Base-by-base conservation (phyloP, 2,888 invertebrate genomes). In the Protonemura montana region DNA sequence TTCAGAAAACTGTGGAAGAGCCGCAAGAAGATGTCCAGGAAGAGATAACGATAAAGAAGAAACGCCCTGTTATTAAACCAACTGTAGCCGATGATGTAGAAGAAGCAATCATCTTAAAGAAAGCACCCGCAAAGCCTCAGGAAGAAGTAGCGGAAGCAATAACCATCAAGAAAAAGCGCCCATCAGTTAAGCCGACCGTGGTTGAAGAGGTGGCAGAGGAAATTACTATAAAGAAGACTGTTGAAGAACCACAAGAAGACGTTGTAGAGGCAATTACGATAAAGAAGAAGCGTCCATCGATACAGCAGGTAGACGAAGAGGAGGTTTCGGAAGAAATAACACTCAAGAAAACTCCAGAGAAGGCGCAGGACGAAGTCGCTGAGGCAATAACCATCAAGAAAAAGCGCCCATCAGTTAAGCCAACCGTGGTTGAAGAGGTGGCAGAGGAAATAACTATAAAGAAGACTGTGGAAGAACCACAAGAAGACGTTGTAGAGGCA, bases 401-500 rank as follows among this genome's bases (percentile, higher is more conserved):
- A 42, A 87, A 87, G 26, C 82, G 76, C 0, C 85, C 85, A n/a
- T 83, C 86, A 13, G 59, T 29, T 59, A 42, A 81, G 80, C 87
- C 86, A 29, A 30, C 30, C 0, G 92, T 93, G 89, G 93, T 94
- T 90, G 89, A 91, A 81, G 92, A 91, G 86, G 90, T 91, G 28
- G 90, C 90, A 25, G 91, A 92, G 0, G 92, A 92, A 87, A 89
- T 92, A 25, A 90, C 90, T 0, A 90, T 92, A 0, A 91, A 90
- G 87, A 91, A 89, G 85, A 87, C 88, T 21, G 80, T 76, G 29
- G 89, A 89, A 88, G 88, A 88, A 30, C 88, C 88, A 6, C 81
- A 89, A 86, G 90, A 90, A 86, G 89, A 89, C 86, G 87, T 87
- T 0, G 83, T 85, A 21, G 88, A 89, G 82, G 88, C 89, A 85